Conservation (phyloP, 2,113 vertebrate genomes). For the Parus major region DNA sequence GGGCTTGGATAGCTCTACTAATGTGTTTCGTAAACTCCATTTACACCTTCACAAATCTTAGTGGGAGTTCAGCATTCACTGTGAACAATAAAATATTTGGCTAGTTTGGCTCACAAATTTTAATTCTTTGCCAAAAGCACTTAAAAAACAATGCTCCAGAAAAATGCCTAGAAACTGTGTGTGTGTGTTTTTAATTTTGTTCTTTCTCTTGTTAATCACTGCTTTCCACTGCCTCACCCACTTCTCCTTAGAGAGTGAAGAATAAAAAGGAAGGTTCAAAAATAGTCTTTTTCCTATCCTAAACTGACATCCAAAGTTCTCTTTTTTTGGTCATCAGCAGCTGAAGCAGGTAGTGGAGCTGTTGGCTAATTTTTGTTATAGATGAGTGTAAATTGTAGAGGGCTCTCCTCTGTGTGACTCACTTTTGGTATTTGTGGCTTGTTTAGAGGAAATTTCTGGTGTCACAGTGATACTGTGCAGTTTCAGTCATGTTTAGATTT, state of each 20-base stretch:
- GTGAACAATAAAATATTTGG: not conserved
- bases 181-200: not conserved
- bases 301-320: not conserved
- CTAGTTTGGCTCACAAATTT: not conserved
- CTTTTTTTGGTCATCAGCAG: not conserved
- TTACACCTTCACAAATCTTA: conserved; percentile 51
- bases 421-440: not conserved
- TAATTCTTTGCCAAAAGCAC: not conserved
- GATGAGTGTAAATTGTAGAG: not conserved
- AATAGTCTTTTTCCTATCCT: not conserved
- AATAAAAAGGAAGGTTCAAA: not conserved
- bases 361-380: not conserved
- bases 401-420: not conserved
- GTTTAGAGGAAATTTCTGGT: not conserved
- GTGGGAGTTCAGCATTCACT: not conserved
- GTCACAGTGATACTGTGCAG: not conserved
- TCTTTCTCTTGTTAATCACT: not conserved
- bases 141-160: not conserved
- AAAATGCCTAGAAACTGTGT: not conserved
- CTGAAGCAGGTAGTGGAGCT: not conserved
- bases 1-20: not conserved
- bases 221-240: not conserved
- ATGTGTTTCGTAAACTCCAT: conserved; percentile 47
- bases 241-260: not conserved
- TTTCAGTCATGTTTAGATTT: not conserved